A percentile compares a stretch with the other conserved stretches of the same genome.
phyloP scores from a whole-genome alignment of 2,888 invertebrate species.

The Temnothorax ravouxi region DNA sequence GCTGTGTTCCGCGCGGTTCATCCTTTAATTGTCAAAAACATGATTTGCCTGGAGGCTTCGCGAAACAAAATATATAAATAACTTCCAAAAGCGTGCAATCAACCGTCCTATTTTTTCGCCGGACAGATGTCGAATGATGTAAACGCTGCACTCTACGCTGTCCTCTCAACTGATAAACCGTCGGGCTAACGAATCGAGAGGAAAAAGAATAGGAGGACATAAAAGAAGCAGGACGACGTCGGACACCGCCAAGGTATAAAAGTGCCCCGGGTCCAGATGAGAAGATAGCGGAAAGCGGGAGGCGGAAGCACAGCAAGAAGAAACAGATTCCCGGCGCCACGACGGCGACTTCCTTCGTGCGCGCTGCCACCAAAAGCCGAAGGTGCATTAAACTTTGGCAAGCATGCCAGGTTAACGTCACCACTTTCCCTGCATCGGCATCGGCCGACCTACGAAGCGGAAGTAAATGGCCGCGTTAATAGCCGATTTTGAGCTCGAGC shows the following conservation, averaged over 20 bases:
- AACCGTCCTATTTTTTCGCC: neutral
- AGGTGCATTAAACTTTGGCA: constrained; percentile 82
- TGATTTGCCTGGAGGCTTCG: neutral
- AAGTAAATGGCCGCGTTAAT: constrained; percentile 19
- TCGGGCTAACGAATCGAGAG: constrained; percentile 44
- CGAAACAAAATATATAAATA: neutral
- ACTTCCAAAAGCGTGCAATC: constrained; percentile 4
- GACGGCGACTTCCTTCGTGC: constrained; percentile 76
- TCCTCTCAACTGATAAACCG: constrained; percentile 39
- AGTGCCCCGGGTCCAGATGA: constrained; percentile 37
- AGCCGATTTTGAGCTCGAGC: constrained; percentile 22
- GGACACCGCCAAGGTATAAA: constrained; percentile 41
- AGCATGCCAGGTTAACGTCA: constrained; percentile 71
- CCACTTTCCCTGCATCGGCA: constrained; percentile 52
- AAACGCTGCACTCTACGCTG: neutral
- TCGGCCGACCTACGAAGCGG: constrained; percentile 29
- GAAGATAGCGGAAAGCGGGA: constrained; percentile 60
- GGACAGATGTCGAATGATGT: neutral
- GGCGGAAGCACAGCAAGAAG: constrained; percentile 50
- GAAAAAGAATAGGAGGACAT: constrained; percentile 36
- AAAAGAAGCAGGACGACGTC: constrained; percentile 16
- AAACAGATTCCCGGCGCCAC: constrained; percentile 80
- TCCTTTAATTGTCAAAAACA: constrained; percentile 3
- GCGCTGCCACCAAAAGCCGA: constrained; percentile 75
- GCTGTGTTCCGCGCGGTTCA: neutral